phyloP scores from a whole-genome alignment of 2,888 invertebrate genomes.

The Smittia sp. region DNA sequence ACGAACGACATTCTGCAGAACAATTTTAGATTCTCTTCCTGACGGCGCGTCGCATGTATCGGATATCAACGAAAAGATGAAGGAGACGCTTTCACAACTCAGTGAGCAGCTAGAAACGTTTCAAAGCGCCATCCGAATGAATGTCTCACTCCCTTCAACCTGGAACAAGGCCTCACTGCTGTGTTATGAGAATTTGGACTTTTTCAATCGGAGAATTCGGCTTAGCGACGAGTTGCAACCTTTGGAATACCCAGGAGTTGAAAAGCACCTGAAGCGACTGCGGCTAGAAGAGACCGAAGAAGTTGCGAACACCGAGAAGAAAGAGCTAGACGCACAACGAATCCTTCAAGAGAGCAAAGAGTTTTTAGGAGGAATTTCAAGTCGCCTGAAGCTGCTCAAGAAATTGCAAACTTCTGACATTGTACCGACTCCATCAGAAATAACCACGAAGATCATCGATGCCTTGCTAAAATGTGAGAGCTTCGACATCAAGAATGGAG shows the following conservation, averaged over 20 bases:
- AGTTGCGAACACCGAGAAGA: neutral
- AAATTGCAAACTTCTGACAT: neutral
- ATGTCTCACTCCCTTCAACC: neutral
- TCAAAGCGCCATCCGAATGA: constrained; percentile 20
- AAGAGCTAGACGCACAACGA: neutral
- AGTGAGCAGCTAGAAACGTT: constrained; percentile 24
- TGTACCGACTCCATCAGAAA: neutral
- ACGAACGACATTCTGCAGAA: neutral
- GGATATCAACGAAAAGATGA: neutral
- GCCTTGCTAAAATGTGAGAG: neutral
- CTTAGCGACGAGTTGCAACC: constrained; percentile 9
- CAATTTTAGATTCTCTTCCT: neutral
- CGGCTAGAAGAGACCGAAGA: neutral
- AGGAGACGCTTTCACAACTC: neutral
- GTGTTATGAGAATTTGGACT: neutral
- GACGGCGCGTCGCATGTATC: neutral
- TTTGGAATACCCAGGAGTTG: constrained; percentile 31
- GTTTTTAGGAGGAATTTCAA: neutral
- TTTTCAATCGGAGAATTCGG: neutral
- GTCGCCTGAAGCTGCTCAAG: neutral
- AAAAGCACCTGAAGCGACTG: constrained; percentile 26
- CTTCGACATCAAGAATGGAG: neutral
- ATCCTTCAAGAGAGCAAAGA: neutral
- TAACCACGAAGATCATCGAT: neutral
- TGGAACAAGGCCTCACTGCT: neutral